Base-by-base conservation (phyloP, 2,113 vertebrate species). In the Balaenoptera acutorostrata region DNA sequence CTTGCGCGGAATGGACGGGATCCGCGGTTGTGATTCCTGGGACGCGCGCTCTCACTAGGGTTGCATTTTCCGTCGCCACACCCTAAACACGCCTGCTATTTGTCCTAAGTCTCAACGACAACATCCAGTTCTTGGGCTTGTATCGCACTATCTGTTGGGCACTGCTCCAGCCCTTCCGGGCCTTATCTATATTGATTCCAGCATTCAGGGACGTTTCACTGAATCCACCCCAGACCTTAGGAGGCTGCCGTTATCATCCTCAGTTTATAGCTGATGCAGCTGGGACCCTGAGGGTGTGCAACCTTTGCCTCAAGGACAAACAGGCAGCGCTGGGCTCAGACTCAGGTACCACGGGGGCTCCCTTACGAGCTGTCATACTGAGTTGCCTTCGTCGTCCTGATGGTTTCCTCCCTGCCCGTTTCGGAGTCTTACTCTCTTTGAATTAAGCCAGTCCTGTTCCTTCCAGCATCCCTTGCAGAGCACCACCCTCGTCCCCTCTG, bases 1-100 rank as follows among this genome's bases (percentile, higher is more conserved):
- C 33, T 2, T 1, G 64, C 5, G 0, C 41, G 2, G 8, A 5
- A 0, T 2, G 18, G 23, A 12, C 25, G 23, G 52, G 33, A 2
- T 66, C 29, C 5, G 57, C 25, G 15, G 31, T 29, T 8, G 36
- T 3, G 29, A 15, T n/a, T 75, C 46, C 29, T 44, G 77, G 66
- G 21, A 33, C 2, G 18, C 3, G 12, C 14, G 25, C 23, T 61
- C 17, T 66, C 29, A 9, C 49, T 36, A 13, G 57, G 12, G 33
- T 39, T 36, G 5, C 46, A 2, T 66, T 81, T 52, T n/a, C 36
- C 36, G 15, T 13, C 17, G 0, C 4, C 31, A 21, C 21, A 57
- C 29, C 12, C 3, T 41, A 64, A 57, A 57, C 12, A 52, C 52
- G 1, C 18, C 44, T 41, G 41, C 41, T 5, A 21, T 13, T 15